These are phyloP conservation scores for Mactra quadrangularis DNA, from an alignment of 1,140 invertebrate species.

Conservation along the genomic window DNA sequence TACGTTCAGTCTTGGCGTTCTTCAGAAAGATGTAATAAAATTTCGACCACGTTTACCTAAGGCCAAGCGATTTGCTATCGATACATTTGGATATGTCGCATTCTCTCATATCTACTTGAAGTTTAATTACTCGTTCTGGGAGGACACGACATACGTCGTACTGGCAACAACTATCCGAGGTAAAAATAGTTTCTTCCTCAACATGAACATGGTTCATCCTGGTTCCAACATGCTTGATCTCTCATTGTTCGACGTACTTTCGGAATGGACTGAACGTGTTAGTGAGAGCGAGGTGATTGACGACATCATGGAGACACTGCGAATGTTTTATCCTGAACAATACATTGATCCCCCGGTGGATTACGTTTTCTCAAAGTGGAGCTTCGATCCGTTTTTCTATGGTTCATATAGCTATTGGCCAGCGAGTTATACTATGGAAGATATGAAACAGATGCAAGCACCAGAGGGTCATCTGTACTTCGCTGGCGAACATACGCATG, in stretches of 20 bases:
- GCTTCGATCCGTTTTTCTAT: not conserved
- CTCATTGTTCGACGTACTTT: not conserved
- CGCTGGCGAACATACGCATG: not conserved
- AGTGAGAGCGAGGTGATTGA: not conserved
- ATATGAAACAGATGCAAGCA: not conserved
- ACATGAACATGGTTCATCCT: slow-evolving; percentile 8
- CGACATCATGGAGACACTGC: not conserved
- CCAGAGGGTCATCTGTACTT: not conserved
- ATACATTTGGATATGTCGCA: not conserved
- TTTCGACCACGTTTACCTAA: slow-evolving; percentile 11
- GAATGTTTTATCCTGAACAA: not conserved
- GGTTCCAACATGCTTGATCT: slow-evolving; percentile 23
- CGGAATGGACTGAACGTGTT: not conserved
- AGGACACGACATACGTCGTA: not conserved
- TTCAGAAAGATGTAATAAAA: not conserved
- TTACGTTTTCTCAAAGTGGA: not conserved
- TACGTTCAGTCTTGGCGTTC: slow-evolving; percentile 42
- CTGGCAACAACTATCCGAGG: not conserved
- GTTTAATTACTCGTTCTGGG: slow-evolving; percentile 26
- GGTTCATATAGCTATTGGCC: slow-evolving; percentile 2
- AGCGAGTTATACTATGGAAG: not conserved
- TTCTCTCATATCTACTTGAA: not conserved
- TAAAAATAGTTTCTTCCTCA: not conserved
- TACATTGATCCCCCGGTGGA: not conserved
- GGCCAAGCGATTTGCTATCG: slow-evolving; percentile 1